Evolutionary conservation across 2,113 vertebrate species (phyloP).

Genomic region (Macrotis lagotis): DNA sequence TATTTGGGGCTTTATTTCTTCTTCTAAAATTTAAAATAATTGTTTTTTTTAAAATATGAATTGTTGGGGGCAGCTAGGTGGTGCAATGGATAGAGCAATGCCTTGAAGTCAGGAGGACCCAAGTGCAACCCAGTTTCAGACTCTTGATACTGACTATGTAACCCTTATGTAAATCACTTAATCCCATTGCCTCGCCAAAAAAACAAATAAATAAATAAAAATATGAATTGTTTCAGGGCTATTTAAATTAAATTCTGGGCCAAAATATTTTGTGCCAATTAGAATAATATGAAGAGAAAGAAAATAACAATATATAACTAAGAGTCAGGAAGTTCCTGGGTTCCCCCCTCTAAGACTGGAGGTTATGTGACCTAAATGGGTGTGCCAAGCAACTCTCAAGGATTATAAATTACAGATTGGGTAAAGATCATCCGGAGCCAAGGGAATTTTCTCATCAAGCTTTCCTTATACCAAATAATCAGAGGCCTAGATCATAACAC

Average conservation of each 20-base stretch:
- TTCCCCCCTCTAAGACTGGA: background rate
- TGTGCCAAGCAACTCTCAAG: background rate
- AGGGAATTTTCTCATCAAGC: background rate
- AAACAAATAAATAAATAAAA: too few species aligned
- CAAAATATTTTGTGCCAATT: background rate
- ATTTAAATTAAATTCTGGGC: background rate
- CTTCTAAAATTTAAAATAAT: background rate
- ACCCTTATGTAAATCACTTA: too few species aligned
- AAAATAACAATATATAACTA: background rate
- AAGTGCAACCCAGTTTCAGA: too few species aligned
- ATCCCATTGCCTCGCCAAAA: too few species aligned
- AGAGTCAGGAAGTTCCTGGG: background rate
- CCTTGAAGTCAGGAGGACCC: too few species aligned
- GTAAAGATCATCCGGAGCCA: background rate
- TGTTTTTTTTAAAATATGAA: background rate
- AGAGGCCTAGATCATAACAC: background rate
- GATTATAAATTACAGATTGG: background rate
- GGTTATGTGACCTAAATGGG: background rate
- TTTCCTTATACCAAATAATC: background rate
- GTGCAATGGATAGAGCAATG: too few species aligned
- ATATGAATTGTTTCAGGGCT: too few species aligned
- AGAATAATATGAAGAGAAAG: slow-evolving; percentile 18
- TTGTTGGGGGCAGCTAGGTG: too few species aligned
- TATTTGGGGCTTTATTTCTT: slow-evolving; percentile 32
- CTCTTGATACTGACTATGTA: too few species aligned